A percentile compares a stretch with the other conserved stretches of the same genome.
phyloP scores from a whole-genome alignment of 1,140 invertebrate genomes.

The Bursaphelenchus mucronatus region DNA sequence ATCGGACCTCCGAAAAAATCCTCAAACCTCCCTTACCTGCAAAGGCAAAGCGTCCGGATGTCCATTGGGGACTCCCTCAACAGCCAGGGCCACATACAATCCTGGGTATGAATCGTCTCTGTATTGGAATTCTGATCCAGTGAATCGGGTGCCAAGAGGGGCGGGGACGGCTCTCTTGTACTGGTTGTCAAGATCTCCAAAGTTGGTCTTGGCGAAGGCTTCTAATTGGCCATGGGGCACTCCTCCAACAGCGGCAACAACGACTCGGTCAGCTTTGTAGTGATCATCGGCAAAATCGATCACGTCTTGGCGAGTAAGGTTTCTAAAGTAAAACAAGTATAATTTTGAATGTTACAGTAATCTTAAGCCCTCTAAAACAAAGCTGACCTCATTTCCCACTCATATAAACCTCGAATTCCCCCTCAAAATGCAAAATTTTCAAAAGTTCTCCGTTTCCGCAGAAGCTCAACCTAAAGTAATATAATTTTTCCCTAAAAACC shows the following conservation, averaged over 20 bases:
- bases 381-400: not conserved
- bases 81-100: slow-evolving; percentile 66
- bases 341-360: not conserved
- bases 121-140: slow-evolving; percentile 68
- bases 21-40: slow-evolving; percentile 74
- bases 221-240: slow-evolving; percentile 84
- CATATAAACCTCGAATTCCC: not conserved
- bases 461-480: not conserved
- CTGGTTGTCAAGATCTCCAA: slow-evolving; percentile 70
- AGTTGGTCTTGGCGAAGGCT: slow-evolving; percentile 76
- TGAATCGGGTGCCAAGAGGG: slow-evolving; percentile 76
- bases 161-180: slow-evolving; percentile 68
- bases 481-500: slow-evolving; percentile 21
- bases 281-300: slow-evolving; percentile 80
- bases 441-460: not conserved
- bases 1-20: slow-evolving; percentile 68
- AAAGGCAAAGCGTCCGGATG: slow-evolving; percentile 92
- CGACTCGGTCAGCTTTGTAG: slow-evolving; percentile 88
- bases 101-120: slow-evolving; percentile 50
- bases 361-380: slow-evolving; percentile 23
- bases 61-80: slow-evolving; percentile 89
- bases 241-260: slow-evolving; percentile 91
- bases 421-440: not conserved
- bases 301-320: slow-evolving; percentile 75
- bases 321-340: slow-evolving; percentile 22